Evolutionary conservation across 2,888 invertebrate genomes (phyloP).

Genomic region (Oligia latruncula): DNA sequence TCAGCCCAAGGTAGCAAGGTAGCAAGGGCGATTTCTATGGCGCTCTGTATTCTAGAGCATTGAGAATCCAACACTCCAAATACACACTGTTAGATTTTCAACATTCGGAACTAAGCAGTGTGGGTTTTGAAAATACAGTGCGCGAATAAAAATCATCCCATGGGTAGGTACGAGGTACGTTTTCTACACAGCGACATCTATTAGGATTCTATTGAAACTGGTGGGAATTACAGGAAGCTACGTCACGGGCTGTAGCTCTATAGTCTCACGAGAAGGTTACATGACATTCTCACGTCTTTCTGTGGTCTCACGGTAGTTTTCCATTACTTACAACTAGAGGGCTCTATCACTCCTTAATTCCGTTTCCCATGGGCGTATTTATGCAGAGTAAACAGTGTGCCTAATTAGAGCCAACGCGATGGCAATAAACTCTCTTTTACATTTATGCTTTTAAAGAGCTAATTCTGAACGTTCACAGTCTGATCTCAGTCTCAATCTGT

Average conservation of each 20-base stretch:
- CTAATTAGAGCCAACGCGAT: too few relatives aligned
- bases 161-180: neutral
- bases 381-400: neutral
- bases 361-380: neutral
- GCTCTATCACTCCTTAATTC: neutral
- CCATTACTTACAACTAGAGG: constrained; percentile 4
- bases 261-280: too few relatives aligned
- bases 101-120: neutral
- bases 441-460: neutral
- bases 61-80: neutral
- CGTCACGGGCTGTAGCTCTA: neutral
- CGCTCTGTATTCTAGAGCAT: neutral
- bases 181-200: constrained; percentile 33
- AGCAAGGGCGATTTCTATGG: neutral
- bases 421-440: neutral
- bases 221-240: neutral
- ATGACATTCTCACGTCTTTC: too few relatives aligned
- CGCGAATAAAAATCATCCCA: neutral
- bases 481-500: too few relatives aligned
- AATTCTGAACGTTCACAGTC: too few relatives aligned
- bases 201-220: neutral
- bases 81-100: neutral
- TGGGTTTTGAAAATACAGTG: neutral
- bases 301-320: neutral
- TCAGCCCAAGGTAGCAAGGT: neutral